phyloP scores from a whole-genome alignment of 2,797 vertebrate species.

The Hoplostethus mediterraneus region DNA sequence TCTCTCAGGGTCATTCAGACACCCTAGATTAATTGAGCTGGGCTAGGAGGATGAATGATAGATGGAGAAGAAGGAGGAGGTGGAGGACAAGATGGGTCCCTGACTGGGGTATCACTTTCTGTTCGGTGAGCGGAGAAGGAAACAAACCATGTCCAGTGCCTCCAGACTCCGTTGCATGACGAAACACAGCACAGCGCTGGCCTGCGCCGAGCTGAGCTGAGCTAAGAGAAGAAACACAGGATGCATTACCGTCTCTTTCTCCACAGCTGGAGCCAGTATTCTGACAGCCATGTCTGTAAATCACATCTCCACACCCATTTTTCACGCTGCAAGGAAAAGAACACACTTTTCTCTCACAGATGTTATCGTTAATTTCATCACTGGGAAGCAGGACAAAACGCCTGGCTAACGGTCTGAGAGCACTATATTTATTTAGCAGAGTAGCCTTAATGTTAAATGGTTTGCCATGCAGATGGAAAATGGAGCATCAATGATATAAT shows the following conservation, averaged over 20 bases:
- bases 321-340: conserved; percentile 62
- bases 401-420: conserved; percentile 57
- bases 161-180: conserved; percentile 40
- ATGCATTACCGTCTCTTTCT: conserved; percentile 43
- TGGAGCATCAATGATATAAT: conserved; percentile 71
- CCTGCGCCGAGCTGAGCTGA: not conserved
- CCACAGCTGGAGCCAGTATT: conserved; percentile 70
- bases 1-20: conserved; percentile 68
- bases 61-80: conserved; percentile 22
- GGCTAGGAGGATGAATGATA: conserved; percentile 23
- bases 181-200: conserved; percentile 42
- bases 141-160: conserved; percentile 47
- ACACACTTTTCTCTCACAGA: conserved; percentile 52
- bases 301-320: conserved; percentile 76
- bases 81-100: conserved; percentile 24
- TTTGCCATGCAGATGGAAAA: conserved; percentile 69
- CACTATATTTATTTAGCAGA: conserved; percentile 72
- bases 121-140: conserved; percentile 43
- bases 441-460: conserved; percentile 68
- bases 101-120: conserved; percentile 23
- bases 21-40: conserved; percentile 70
- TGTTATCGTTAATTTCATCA: conserved; percentile 77
- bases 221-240: conserved; percentile 35
- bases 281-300: conserved; percentile 78
- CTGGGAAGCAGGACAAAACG: conserved; percentile 56